phyloP scores from a whole-genome alignment of 2,113 vertebrate species.

The Xyliphius kryptos region DNA sequence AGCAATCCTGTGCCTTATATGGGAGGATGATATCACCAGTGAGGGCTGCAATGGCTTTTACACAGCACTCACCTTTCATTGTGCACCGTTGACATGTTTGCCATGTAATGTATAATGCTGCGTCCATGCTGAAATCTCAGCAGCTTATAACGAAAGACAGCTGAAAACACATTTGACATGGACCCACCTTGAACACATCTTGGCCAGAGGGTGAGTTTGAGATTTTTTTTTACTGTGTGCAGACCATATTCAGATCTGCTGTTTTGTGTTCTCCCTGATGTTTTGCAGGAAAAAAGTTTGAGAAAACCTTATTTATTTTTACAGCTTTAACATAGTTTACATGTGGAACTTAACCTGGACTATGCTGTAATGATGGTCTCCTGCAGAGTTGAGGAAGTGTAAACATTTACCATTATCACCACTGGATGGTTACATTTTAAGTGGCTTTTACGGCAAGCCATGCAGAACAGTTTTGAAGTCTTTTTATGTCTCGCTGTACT shows the following conservation, averaged over 20 bases:
- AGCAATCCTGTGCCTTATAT: conserved; percentile 65
- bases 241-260: conserved; percentile 3
- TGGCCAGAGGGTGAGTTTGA: conserved; percentile 62
- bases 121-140: conserved; percentile 41
- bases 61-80: conserved; percentile 75
- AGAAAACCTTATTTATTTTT: too few species aligned
- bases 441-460: conserved; percentile 11
- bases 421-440: conserved; percentile 18
- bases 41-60: conserved; percentile 60
- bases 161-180: conserved; percentile 39
- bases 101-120: conserved; percentile 66
- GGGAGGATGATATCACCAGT: conserved; percentile 70
- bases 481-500: conserved; percentile 19
- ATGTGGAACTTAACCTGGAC: neutral
- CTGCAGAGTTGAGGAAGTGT: conserved; percentile 43
- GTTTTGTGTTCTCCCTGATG: neutral
- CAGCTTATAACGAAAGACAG: conserved; percentile 33
- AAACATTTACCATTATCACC: conserved; percentile 38
- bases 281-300: neutral
- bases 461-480: conserved; percentile 2
- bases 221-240: neutral
- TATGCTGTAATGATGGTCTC: conserved; percentile 36
- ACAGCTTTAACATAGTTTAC: too few species aligned
- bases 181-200: conserved; percentile 50
- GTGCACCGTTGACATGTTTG: conserved; percentile 67